phyloP scores from a whole-genome alignment of 2,113 vertebrate species.

The Cyanoliseus patagonus region DNA sequence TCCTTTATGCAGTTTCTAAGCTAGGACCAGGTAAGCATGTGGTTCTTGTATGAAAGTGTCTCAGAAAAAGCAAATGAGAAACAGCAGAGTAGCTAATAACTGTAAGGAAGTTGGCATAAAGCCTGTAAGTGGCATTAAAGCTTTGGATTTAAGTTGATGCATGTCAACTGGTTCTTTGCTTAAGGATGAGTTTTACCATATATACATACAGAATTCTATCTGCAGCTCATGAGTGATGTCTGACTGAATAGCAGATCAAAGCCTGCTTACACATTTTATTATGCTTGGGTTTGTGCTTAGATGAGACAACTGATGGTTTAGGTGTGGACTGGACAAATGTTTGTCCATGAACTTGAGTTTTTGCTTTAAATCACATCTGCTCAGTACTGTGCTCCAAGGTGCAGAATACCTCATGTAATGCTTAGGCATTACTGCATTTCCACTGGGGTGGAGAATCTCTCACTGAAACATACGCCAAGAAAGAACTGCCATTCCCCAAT shows the following conservation, averaged over 20 bases:
- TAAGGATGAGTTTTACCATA: neutral
- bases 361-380: neutral
- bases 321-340: neutral
- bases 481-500: neutral
- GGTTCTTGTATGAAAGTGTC: neutral
- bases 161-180: neutral
- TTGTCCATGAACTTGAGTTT: neutral
- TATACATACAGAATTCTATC: neutral
- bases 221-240: neutral
- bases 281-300: neutral
- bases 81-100: neutral
- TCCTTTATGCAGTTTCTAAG: slow-evolving; percentile 87
- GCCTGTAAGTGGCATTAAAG: neutral
- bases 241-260: neutral
- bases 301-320: neutral
- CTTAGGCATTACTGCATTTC: neutral
- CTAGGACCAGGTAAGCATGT: slow-evolving; percentile 81
- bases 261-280: neutral
- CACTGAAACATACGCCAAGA: rapidly evolving
- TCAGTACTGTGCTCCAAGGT: neutral
- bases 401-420: neutral
- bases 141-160: neutral
- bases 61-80: neutral
- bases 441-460: neutral
- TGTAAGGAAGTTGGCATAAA: neutral